A percentile compares a stretch with the other conserved stretches of the same genome.
Conservation (phyloP, 2,888 invertebrate species). For the Eucera pruinosa region DNA sequence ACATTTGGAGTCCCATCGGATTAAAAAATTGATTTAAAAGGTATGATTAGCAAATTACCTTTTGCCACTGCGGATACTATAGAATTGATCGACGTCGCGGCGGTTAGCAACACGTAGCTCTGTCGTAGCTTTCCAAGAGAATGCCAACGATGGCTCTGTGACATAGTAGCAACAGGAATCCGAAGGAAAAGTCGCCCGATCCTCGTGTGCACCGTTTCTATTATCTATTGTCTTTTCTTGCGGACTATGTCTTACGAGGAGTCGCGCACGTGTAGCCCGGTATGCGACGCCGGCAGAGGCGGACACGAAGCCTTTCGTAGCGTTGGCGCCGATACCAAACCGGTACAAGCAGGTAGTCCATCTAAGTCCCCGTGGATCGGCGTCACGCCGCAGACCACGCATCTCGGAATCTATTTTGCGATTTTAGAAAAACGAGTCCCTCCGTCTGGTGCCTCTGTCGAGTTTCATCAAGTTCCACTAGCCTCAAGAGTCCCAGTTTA, state of each 20-base stretch:
- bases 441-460: slow-evolving; percentile 9
- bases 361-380: slow-evolving; percentile 64
- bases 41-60: background rate
- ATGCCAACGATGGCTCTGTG: slow-evolving; percentile 13
- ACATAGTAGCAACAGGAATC: slow-evolving; percentile 37
- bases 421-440: slow-evolving; percentile 47
- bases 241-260: slow-evolving; percentile 34
- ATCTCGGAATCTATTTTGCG: slow-evolving; percentile 34
- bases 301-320: slow-evolving; percentile 69
- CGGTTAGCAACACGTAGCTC: background rate
- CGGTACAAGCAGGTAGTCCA: slow-evolving; percentile 74
- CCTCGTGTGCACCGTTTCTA: slow-evolving; percentile 51
- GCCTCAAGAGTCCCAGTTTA: too few relatives aligned
- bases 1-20: too few relatives aligned
- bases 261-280: slow-evolving; percentile 57
- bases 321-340: slow-evolving; percentile 77
- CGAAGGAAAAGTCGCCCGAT: slow-evolving; percentile 45
- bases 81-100: background rate
- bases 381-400: slow-evolving; percentile 39
- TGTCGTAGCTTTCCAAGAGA: background rate
- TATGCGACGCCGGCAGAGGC: slow-evolving; percentile 59
- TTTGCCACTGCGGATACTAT: background rate
- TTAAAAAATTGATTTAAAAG: too few relatives aligned
- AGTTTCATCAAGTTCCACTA: too few relatives aligned
- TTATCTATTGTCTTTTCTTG: slow-evolving; percentile 65